Conservation (phyloP, 2,797 vertebrate genomes). For the Enteromius unitaeniatus region DNA sequence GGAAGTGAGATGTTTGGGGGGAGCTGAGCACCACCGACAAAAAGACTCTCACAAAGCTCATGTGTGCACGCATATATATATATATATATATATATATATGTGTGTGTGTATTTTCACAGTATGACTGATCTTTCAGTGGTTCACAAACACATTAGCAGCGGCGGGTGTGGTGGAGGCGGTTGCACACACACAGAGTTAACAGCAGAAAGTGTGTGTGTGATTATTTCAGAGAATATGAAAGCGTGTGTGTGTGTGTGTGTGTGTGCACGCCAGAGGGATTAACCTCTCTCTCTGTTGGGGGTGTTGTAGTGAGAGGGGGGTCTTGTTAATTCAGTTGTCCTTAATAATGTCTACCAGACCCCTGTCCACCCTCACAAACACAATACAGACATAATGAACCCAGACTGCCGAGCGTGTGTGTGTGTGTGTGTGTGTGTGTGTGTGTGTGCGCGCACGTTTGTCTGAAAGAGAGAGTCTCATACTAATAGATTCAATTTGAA, state of each 20-base stretch:
- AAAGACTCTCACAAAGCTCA: constrained; percentile 45
- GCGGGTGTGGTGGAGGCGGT: not conserved
- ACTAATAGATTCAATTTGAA: not conserved
- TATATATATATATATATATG: not conserved
- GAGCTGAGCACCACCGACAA: constrained; percentile 29
- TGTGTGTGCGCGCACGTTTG: too few species aligned
- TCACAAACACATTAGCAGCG: constrained; percentile 46
- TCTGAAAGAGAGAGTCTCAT: not conserved
- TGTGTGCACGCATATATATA: constrained; percentile 18
- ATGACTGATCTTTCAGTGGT: constrained; percentile 50
- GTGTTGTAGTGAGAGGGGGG: constrained; percentile 56
- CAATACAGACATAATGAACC: constrained; percentile 46
- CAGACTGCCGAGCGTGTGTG: constrained; percentile 15
- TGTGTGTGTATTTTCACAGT: constrained; percentile 41
- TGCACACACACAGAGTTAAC: constrained; percentile 21
- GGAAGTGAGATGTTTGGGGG: constrained; percentile 33
- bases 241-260: constrained; percentile 1
- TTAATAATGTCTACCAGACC: constrained; percentile 65
- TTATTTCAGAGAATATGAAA: constrained; percentile 21
- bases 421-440: constrained; percentile 19
- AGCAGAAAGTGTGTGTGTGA: not conserved
- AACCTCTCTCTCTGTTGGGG: constrained; percentile 62
- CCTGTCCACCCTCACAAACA: constrained; percentile 53
- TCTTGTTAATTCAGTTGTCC: constrained; percentile 65
- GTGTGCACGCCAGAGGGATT: constrained; percentile 52